Evolutionary conservation across 2,113 vertebrate species (phyloP).

Genomic region (Apteryx mantelli): DNA sequence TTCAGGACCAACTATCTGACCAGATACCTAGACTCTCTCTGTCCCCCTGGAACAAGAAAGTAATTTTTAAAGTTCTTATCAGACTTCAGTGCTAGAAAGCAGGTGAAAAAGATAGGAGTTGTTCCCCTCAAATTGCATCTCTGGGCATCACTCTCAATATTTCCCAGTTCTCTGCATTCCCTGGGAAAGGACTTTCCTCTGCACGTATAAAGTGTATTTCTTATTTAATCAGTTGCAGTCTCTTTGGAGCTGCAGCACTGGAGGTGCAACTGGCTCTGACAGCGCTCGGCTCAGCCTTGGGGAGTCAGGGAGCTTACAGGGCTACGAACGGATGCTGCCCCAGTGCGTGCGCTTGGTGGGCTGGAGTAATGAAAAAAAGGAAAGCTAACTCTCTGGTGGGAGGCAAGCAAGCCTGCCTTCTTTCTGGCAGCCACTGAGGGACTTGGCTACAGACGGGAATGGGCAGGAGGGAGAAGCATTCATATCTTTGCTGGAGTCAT

Average conservation of each 20-base stretch:
- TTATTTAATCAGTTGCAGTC: background rate
- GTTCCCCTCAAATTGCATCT: background rate
- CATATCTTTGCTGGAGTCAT: background rate
- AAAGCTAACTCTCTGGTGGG: background rate
- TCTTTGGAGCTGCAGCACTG: background rate
- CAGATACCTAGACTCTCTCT: background rate
- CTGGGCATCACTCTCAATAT: background rate
- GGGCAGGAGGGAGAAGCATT: background rate
- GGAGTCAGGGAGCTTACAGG: background rate
- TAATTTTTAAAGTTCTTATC: background rate
- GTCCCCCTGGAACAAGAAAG: background rate
- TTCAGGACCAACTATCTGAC: background rate
- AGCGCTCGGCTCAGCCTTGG: background rate
- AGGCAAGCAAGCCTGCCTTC: background rate
- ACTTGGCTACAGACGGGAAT: background rate
- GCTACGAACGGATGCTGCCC: background rate
- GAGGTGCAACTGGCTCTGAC: background rate
- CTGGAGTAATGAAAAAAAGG: background rate
- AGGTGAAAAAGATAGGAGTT: accelerated
- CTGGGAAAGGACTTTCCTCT: background rate
- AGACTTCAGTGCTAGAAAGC: background rate
- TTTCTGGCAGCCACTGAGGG: background rate
- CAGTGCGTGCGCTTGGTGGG: background rate
- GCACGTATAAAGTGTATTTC: accelerated
- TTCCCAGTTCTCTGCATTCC: background rate